These are phyloP conservation scores for Malacoraja senta DNA, from an alignment of 2,797 vertebrate species.

Conservation along the genomic window DNA sequence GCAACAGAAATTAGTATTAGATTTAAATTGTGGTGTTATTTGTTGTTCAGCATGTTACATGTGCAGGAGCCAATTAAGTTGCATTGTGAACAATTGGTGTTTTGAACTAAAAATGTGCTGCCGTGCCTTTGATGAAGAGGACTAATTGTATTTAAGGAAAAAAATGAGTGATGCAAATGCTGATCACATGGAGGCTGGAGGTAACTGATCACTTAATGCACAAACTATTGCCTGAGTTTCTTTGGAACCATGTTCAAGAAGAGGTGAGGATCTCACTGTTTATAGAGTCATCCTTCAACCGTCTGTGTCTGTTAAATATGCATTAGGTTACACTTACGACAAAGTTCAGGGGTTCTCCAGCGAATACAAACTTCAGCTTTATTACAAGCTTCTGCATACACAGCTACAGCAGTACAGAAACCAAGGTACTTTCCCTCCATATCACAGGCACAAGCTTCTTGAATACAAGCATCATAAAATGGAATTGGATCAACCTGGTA, in stretches of 20 bases:
- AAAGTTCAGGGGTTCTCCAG: constrained; percentile 26
- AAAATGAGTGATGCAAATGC: too few species aligned
- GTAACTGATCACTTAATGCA: too few species aligned
- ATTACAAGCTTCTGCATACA: constrained; percentile 36
- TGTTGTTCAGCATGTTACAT: too few species aligned
- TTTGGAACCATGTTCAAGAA: too few species aligned
- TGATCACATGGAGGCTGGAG: too few species aligned
- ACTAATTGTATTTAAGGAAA: too few species aligned
- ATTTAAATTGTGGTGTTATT: background rate
- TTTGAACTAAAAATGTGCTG: too few species aligned
- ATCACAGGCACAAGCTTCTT: constrained; percentile 35
- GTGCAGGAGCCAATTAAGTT: background rate
- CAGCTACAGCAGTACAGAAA: constrained; percentile 37
- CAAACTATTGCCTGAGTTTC: too few species aligned
- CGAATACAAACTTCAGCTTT: constrained; percentile 21
- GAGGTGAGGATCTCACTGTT: too few species aligned
- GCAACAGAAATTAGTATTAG: background rate
- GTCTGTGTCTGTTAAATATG: background rate
- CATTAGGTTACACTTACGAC: constrained; percentile 5
- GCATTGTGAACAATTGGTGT: background rate
- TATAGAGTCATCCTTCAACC: too few species aligned
- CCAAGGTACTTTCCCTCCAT: background rate
- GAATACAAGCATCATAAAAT: constrained; percentile 32
- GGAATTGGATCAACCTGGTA: constrained; percentile 22
- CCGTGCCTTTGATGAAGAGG: too few species aligned